Base-by-base conservation (phyloP, 1,140 invertebrate species). In the Brachionus koreanus region DNA sequence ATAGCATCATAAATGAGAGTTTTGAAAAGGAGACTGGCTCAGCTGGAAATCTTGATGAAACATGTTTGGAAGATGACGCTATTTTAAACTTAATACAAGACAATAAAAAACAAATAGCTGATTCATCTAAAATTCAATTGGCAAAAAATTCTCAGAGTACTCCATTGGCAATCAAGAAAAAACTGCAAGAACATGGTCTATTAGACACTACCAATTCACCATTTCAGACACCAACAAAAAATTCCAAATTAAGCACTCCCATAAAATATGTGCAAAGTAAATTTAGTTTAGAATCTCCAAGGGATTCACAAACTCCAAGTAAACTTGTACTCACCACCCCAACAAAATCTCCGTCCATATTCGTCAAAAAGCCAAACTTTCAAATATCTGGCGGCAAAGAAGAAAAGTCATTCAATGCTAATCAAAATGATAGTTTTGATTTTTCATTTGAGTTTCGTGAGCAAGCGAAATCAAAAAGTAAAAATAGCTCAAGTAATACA, bases 181-280 rank as follows among this genome's bases (percentile, higher is more conserved):
- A 79, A 29, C 29, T 79, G 12, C 76, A 79, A 37, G 76, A 79
- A 35, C 76, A 79, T 37, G 76, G 76, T 25, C 33, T 79, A 10
- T 43, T 79, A 37, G 76, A 79, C 10, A 42, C 57, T 29, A 79
- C 76, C 16, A 79, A 79, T 43, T 79, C 76, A n/a, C 76, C 76
- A 3, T 25, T 29, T 35, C 13, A 61, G 39, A 61, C 76, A 16
- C 49, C 76, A 7, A 29, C 5, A 12, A 79, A 61, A 79, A 77
- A 16, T 77, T 42, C 25, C 1, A 79, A 61, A 3, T 6, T 37
- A 25, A 61, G 19, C 12, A 39, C 76, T 12, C 76, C 76, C 0
- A 12, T 61, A 4, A 79, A 79, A 35, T 79, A 79, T 61, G n/a
- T 79, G 7, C 76, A 79, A 61, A 79, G 61, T 57, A 79, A 79